Evolutionary conservation across 2,113 vertebrate genomes (phyloP).

Genomic region (Lasiurus cinereus): DNA sequence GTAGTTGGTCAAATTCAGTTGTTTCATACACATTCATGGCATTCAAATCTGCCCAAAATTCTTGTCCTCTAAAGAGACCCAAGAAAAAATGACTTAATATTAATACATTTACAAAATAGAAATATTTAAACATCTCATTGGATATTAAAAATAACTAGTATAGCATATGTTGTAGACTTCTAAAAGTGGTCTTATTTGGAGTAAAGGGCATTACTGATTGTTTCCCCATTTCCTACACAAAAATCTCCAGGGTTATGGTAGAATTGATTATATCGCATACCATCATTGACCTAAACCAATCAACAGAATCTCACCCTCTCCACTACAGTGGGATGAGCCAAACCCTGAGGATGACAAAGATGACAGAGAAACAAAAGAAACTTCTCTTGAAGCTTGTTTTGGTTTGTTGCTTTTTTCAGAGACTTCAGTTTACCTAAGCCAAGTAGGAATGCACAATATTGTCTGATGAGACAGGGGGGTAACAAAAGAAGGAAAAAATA

Average conservation of each 20-base stretch:
- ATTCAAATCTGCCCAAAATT: slow-evolving; percentile 95
- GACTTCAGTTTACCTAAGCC: slow-evolving; percentile 11
- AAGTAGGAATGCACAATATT: not conserved
- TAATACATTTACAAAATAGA: slow-evolving; percentile 41
- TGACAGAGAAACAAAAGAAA: not conserved
- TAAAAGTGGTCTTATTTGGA: slow-evolving; percentile 49
- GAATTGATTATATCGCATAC: not conserved
- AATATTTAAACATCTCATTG: slow-evolving; percentile 33
- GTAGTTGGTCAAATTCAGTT: slow-evolving; percentile 95
- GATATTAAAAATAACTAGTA: slow-evolving; percentile 50
- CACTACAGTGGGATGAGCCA: not conserved
- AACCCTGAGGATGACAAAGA: not conserved
- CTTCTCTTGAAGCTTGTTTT: slow-evolving; percentile 16
- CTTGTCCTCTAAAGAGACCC: slow-evolving; percentile 90
- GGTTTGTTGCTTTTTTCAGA: not conserved
- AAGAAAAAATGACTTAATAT: slow-evolving; percentile 55
- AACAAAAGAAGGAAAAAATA: not conserved
- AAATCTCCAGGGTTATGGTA: not conserved
- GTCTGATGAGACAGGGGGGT: not conserved
- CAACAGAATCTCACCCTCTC: not conserved
- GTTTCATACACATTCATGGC: slow-evolving; percentile 93
- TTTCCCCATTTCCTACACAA: not conserved
- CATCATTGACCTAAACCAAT: slow-evolving; percentile 4
- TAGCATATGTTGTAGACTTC: slow-evolving; percentile 22
- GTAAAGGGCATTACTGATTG: not conserved